Evolutionary conservation across 2,113 vertebrate species (phyloP).

Genomic region (Zingel zingel): DNA sequence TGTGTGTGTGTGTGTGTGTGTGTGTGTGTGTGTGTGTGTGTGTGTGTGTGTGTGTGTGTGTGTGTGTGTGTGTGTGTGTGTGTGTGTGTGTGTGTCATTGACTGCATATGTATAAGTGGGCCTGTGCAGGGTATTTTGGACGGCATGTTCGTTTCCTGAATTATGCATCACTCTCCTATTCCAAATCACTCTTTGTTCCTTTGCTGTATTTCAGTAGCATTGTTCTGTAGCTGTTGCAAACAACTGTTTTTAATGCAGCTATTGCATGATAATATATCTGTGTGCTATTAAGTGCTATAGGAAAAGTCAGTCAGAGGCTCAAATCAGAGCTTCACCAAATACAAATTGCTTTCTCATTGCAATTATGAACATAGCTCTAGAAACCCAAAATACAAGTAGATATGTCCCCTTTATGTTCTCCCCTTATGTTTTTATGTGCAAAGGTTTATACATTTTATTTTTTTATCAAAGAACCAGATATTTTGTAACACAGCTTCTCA

Average conservation of each 20-base stretch:
- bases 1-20: conserved; percentile 51
- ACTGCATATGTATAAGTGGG: conserved; percentile 64
- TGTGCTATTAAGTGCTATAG: background rate
- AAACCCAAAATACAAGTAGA: no score
- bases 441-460: background rate
- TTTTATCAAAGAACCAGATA: background rate
- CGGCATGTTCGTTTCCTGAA: conserved; percentile 52
- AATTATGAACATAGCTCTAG: background rate
- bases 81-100: conserved; percentile 45
- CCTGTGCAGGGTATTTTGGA: conserved; percentile 54
- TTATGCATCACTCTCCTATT: conserved; percentile 43
- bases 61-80: conserved; percentile 32
- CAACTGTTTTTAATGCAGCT: conserved; percentile 11
- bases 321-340: background rate
- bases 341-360: background rate
- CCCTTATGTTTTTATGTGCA: background rate
- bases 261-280: background rate
- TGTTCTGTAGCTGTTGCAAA: background rate
- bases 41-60: conserved; percentile 51
- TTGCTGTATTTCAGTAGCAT: conserved; percentile 2
- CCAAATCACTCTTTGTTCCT: conserved; percentile 46
- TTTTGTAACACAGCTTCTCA: background rate
- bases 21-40: conserved; percentile 37
- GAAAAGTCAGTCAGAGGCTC: background rate
- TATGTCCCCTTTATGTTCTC: no score